Percentiles rank a stretch among this genome's conserved stretches.
These are phyloP conservation scores for Papilio polytes DNA, from an alignment of 1,140 invertebrate species.

Conservation along the genomic window DNA sequence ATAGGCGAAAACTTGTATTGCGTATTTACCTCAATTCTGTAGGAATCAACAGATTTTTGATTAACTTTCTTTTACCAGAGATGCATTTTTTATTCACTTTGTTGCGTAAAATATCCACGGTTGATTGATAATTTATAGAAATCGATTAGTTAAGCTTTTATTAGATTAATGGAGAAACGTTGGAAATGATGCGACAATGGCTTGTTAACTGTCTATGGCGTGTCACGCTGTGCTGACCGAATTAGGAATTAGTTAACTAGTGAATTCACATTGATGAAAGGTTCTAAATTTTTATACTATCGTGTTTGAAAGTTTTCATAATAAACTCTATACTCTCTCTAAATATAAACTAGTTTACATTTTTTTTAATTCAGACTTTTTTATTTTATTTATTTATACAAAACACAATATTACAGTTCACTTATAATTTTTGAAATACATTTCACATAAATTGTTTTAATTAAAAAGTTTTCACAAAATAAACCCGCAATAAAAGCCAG, in stretches of 20 bases:
- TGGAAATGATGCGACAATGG: neutral
- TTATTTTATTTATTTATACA: too few relatives aligned
- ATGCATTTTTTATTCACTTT: neutral
- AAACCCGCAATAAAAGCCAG: too few relatives aligned
- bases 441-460: too few relatives aligned
- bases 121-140: neutral
- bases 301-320: neutral
- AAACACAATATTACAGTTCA: too few relatives aligned
- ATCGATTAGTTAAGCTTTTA: conserved; percentile 11
- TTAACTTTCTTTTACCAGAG: neutral
- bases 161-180: conserved; percentile 1
- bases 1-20: too few relatives aligned
- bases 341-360: neutral
- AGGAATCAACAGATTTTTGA: neutral
- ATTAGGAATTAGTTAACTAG: neutral
- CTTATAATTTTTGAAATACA: too few relatives aligned
- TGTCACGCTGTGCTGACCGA: neutral
- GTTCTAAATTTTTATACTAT: neutral
- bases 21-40: too few relatives aligned
- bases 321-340: neutral
- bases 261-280: neutral
- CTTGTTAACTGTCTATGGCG: neutral
- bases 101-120: neutral
- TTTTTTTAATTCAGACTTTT: neutral
- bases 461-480: too few relatives aligned